Evolutionary conservation across 2,797 vertebrate genomes (phyloP).

Genomic region (Platalea minor): DNA sequence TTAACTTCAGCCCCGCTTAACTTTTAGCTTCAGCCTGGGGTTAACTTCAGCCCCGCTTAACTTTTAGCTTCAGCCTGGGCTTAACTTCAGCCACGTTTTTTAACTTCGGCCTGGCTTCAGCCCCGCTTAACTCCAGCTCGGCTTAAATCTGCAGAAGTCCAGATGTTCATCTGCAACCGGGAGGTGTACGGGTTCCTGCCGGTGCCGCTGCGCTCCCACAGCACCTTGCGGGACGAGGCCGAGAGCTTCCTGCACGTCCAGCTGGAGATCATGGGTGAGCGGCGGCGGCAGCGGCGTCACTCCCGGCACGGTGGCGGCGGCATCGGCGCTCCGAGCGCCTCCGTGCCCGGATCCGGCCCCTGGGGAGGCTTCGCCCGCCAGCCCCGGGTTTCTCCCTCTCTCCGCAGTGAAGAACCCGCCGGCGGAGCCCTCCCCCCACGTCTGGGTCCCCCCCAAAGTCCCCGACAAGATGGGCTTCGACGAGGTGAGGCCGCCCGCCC

Average conservation of each 20-base stretch:
- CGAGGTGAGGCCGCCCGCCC: constrained; percentile 72
- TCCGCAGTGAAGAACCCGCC: constrained; percentile 78
- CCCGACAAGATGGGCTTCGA: constrained; percentile 85
- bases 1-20: too few relatives aligned
- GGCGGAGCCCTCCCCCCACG: constrained; percentile 74
- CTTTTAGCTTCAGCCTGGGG: too few relatives aligned
- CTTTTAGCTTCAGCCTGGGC: too few relatives aligned
- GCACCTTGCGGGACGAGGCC: constrained; percentile 83
- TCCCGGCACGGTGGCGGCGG: too few relatives aligned
- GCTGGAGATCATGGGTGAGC: constrained; percentile 86
- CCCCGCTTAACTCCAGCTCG: too few relatives aligned
- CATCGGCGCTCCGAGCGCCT: too few relatives aligned
- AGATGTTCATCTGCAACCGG: constrained; percentile 91
- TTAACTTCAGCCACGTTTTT: too few relatives aligned
- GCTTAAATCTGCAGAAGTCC: constrained; percentile 76
- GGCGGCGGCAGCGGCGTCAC: too few relatives aligned
- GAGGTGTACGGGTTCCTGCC: constrained; percentile 86
- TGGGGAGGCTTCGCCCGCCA: too few relatives aligned
- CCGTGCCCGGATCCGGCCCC: too few relatives aligned
- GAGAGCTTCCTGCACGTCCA: constrained; percentile 88
- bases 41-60: too few relatives aligned
- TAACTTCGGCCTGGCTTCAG: not conserved
- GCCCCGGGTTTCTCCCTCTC: too few relatives aligned
- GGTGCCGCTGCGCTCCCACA: constrained; percentile 85
- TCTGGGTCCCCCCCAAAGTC: constrained; percentile 63